phyloP scores from a whole-genome alignment of 2,797 vertebrate genomes.

The Florisuga fusca region DNA sequence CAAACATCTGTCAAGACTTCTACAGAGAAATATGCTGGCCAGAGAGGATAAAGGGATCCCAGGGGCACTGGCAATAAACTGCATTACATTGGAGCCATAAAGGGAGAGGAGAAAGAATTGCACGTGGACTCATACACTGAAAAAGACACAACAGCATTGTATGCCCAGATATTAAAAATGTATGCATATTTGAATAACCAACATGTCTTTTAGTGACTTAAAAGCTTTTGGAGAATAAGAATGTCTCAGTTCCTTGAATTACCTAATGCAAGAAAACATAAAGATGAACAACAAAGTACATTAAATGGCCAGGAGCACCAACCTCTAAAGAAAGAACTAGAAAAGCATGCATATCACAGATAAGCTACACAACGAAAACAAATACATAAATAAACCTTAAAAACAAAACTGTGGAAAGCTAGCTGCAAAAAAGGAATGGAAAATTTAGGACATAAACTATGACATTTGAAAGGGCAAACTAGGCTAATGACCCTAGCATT shows the following conservation, averaged over 20 bases:
- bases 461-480: background rate
- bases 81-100: background rate
- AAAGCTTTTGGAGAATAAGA: background rate
- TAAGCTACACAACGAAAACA: background rate
- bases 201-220: background rate
- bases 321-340: background rate
- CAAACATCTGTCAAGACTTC: background rate
- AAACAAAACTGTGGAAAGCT: background rate
- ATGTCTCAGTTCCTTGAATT: background rate
- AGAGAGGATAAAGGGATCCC: background rate
- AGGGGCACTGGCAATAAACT: background rate
- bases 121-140: background rate
- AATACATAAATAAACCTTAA: background rate
- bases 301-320: background rate
- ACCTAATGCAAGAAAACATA: background rate
- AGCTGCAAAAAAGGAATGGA: background rate
- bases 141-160: background rate
- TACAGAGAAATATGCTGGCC: background rate
- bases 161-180: background rate
- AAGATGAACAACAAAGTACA: background rate
- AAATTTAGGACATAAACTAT: background rate
- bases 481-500: background rate
- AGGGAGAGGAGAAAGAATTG: background rate
- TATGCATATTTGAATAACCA: background rate
- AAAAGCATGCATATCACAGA: background rate